Evolutionary conservation across 2,113 vertebrate species (phyloP).

Genomic region (Peromyscus leucopus): DNA sequence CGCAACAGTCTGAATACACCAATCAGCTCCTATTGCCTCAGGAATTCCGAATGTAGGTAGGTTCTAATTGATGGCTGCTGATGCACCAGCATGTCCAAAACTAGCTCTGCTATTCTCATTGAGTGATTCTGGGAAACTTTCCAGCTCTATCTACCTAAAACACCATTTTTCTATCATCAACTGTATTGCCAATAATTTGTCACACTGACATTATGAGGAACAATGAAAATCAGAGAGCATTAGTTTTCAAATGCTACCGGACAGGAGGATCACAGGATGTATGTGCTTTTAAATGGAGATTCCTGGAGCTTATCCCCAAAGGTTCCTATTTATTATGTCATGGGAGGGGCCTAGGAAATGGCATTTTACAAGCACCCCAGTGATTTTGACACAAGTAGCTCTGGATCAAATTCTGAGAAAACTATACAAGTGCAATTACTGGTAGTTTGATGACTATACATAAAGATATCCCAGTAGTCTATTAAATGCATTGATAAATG

Average conservation of each 20-base stretch:
- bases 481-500: conserved; percentile 33
- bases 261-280: not conserved
- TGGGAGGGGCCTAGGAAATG: not conserved
- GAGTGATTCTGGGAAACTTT: not conserved
- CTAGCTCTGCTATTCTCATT: not conserved
- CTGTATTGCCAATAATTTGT: conserved; percentile 14
- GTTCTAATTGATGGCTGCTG: not conserved
- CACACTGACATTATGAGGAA: conserved; percentile 25
- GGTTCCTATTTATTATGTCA: conserved; percentile 42
- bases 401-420: conserved; percentile 30
- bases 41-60: not conserved
- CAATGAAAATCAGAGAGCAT: not conserved
- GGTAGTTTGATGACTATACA: not conserved
- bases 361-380: not conserved
- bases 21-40: conserved; percentile 16
- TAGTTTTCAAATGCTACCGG: conserved; percentile 1
- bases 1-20: not conserved
- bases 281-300: conserved; percentile 14
- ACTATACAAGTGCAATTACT: not conserved
- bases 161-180: not conserved
- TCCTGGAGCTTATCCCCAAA: not conserved
- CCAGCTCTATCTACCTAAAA: not conserved
- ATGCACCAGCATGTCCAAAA: not conserved
- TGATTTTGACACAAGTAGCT: not conserved
- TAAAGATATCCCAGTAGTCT: conserved; percentile 34